Base-by-base conservation (phyloP, 2,888 invertebrate species). In the Euplexia lucipara region DNA sequence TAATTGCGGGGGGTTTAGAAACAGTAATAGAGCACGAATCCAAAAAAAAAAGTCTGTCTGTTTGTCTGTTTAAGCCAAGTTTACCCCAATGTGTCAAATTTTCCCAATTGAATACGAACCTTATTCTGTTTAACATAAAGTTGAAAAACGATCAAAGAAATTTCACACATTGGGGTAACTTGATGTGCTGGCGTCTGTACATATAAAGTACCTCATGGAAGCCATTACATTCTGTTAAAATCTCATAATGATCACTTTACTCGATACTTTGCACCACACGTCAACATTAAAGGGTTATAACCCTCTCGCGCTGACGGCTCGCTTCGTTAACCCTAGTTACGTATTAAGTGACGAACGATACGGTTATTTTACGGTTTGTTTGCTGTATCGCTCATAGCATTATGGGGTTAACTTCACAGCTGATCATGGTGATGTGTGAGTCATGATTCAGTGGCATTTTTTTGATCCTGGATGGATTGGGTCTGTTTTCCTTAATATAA, bases 281-380 rank as follows among this genome's bases (percentile, higher is more conserved):
- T 39, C 9, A 49, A 32, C 30, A 42, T 44, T 53, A 70, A 49
- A 69, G 68, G 75, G 72, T 78, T 75, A 47, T 72, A 78, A 75
- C 78, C 78, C 78, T 61, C 45, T 64, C 35, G 42, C 32, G 62
- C 45, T 56, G 75, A 74, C 77, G 74, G 48, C 44, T 60, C 52
- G 70, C 70, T 79, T 78, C 66, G 78, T 80, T 74, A 80, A 79
- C 77, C 78, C 73, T 69, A 68, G 54, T 69, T 65, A 61, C 39
- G 72, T 70, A 48, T 61, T 70, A 78, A 73, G 72, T 76, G 78
- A 80, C 45, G 78, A 76, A 82, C 62, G 74, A 76, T 72, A 65
- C 68, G 72, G 66, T 67, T 75, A 79, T 81, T 80, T 80, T 64
- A 80, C 34, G 81, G 82, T 78, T 71, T 76, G 81, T 81, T 81